Conservation (phyloP, 2,113 vertebrate species). For the Scomber colias region DNA sequence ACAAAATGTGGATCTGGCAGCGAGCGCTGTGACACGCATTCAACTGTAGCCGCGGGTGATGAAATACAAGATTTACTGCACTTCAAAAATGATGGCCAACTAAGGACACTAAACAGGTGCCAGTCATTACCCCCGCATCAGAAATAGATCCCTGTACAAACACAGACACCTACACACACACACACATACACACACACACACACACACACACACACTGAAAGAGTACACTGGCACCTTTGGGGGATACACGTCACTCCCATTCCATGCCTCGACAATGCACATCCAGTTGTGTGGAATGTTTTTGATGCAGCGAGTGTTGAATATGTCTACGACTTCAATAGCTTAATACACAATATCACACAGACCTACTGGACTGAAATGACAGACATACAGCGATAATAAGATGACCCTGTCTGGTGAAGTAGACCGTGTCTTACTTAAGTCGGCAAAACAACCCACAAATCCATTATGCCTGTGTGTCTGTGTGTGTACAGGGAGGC, state of each 20-base stretch:
- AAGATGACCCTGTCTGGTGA: slow-evolving; percentile 74
- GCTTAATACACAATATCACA: slow-evolving; percentile 40
- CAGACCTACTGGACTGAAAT: slow-evolving; percentile 51
- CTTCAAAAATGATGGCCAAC: slow-evolving; percentile 67
- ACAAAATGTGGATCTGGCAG: slow-evolving; percentile 47
- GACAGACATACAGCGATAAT: slow-evolving; percentile 66
- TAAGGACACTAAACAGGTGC: slow-evolving; percentile 77
- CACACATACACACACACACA: not conserved
- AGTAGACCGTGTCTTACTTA: slow-evolving; percentile 79
- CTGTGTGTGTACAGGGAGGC: slow-evolving; percentile 55
- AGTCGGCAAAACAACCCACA: slow-evolving; percentile 70
- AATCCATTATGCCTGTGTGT: slow-evolving; percentile 56
- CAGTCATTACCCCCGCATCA: slow-evolving; percentile 71
- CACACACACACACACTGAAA: slow-evolving; percentile 6
- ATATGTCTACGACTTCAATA: slow-evolving; percentile 46
- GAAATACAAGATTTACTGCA: slow-evolving; percentile 75
- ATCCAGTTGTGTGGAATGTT: slow-evolving; percentile 56
- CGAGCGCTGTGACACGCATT: slow-evolving; percentile 34
- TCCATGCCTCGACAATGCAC: slow-evolving; percentile 39
- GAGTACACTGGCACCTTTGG: slow-evolving; percentile 40
- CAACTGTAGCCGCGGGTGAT: slow-evolving; percentile 50
- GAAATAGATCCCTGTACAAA: slow-evolving; percentile 70
- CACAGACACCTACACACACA: slow-evolving; percentile 40
- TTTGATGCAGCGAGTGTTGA: slow-evolving; percentile 49
- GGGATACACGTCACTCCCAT: slow-evolving; percentile 40